Evolutionary conservation across 2,888 invertebrate species (phyloP).

Genomic region (Drosophila affinis): DNA sequence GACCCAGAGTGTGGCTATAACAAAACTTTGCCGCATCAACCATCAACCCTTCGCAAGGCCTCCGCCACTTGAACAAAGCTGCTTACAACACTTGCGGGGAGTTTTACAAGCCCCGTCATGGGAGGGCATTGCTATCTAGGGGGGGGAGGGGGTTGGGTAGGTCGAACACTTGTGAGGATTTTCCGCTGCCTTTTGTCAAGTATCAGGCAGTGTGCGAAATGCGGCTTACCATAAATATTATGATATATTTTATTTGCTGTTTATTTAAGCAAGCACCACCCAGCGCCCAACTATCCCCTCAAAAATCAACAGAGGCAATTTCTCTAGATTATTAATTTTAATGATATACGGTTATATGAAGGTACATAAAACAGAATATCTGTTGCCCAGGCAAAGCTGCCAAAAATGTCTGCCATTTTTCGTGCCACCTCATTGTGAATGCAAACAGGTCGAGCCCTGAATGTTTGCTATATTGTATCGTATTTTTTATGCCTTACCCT

Average conservation of each 20-base stretch:
- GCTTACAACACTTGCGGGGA: constrained; percentile 74
- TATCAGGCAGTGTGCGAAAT: constrained; percentile 43
- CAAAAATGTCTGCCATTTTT: not conserved
- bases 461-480: constrained; percentile 25
- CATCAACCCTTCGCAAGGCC: constrained; percentile 49
- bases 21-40: constrained; percentile 41
- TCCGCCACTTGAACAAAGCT: constrained; percentile 73
- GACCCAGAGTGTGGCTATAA: too few relatives aligned
- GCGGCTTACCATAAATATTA: constrained; percentile 69
- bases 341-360: constrained; percentile 10
- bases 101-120: constrained; percentile 31
- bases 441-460: constrained; percentile 25
- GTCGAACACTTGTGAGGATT: constrained; percentile 69
- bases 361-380: constrained; percentile 12
- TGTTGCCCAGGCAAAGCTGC: constrained; percentile 31
- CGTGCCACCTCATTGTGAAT: constrained; percentile 43
- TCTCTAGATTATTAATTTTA: constrained; percentile 40
- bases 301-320: constrained; percentile 6
- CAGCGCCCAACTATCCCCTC: not conserved
- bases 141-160: not conserved
- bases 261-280: constrained; percentile 16
- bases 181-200: constrained; percentile 58
- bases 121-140: constrained; percentile 18
- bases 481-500: constrained; percentile 48
- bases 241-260: constrained; percentile 53